Evolutionary conservation across 2,113 vertebrate species (phyloP), one percentile per base, ranked within the genome.

Genomic region (Hippocampus mohnikei): DNA sequence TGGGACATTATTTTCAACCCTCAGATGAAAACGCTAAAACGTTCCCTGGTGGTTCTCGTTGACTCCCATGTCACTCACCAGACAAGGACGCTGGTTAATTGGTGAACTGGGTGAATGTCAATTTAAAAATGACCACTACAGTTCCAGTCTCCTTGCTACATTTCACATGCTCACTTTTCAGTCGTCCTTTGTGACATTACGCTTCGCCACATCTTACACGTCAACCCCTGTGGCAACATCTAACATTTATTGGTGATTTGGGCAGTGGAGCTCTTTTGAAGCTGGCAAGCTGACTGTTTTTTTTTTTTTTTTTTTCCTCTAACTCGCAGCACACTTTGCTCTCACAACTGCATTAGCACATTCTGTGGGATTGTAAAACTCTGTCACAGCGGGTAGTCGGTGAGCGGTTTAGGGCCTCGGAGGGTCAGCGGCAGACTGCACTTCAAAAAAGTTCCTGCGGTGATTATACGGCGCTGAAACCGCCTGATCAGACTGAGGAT

Each of bases 171-270:
- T 37, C 33, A 37, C 33, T 42, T 42, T 42, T 42, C 8, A 42
- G 8, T 42, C 11, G 1, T 42, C 8, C 8, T 42, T 42, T 2
- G 13, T 15, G 42, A 44, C 42, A 15, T 13, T 3, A 44, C 12
- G 10, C 10, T 44, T 44, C 3, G 13, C 42, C 42, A 44, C 42
- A 12, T 44, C 42, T 13, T 44, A 44, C 42, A 13, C 2, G 42
- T 50, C 18, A 50, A 50, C 18, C 18, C 15, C 44, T 16, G 44
- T 15, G 44, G 12, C 44, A 46, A 46, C 13, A 25, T 60, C 29
- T 33, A 10, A 53, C 25, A 33, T 71, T 68, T 68, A 73, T 74
- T 70, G 63, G 42, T 68, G 44, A 69, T 71, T 70, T 70, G 67
- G 27, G 20, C 23, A 21, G 50, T 50, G 33, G 44, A 6, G 23